Evolutionary conservation across 2,113 vertebrate genomes (phyloP), one percentile per base, ranked within the genome.

Genomic region (Galeopterus variegatus): DNA sequence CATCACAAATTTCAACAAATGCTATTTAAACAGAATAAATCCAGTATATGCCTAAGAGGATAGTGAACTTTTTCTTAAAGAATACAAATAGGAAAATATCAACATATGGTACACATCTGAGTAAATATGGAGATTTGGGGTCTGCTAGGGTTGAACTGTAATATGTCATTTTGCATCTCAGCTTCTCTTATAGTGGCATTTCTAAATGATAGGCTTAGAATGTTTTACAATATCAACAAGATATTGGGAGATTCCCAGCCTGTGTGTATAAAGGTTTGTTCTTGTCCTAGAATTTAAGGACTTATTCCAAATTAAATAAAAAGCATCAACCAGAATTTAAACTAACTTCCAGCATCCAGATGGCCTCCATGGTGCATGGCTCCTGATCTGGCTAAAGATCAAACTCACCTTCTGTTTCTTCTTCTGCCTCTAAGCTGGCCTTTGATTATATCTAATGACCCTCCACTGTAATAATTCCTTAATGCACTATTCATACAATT

Each of bases 401-500:
- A 98, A 94, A 69, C 69, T 88, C 88, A 95, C 95, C 97, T 95
- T 97, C 96, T 98, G 98, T 50, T 96, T 88, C 86, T 65, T 90
- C 48, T 56, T 84, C 86, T 90, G 33, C 79, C 33, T 83, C 83
- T 95, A 81, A 84, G 80, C 76, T 97, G 79, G 92, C 64, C 91
- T 85, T 92, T 95, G 64, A 96, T 96, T 90, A 95, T 28, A 87
- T 69, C 60, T 94, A 96, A 95, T 82, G 76, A 96, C 48, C 48
- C 90, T 88, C 9, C 2, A 10, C 54, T 90, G 6, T 69, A 92
- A 83, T 77, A 50, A 94, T 87, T 96, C 56, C 24, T 90, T 82
- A 93, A 70, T 58, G 45, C 1, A 58, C 10, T 69, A 21, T 75
- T 67, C 50, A 50, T 87, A 31, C 48, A 72, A 9, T 50, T 88